Percentiles rank a stretch among this genome's conserved stretches.
phyloP scores from a whole-genome alignment of 2,797 vertebrate species.

The Coluber constrictor region DNA sequence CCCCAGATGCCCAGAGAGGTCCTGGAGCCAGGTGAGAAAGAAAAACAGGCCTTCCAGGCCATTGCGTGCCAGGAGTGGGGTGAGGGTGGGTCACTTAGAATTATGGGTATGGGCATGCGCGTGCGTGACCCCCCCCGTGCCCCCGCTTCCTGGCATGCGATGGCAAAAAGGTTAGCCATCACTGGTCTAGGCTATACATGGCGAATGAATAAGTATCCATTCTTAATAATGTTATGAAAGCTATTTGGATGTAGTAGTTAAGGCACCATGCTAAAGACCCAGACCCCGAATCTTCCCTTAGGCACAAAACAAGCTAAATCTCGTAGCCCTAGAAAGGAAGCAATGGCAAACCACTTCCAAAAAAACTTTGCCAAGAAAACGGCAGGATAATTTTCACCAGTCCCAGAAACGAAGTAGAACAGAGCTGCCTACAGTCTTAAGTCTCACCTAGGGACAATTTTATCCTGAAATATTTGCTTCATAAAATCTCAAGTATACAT shows the following conservation, averaged over 20 bases:
- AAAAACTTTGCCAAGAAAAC: not conserved
- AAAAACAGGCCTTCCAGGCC: too few relatives aligned
- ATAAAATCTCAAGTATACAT: fast-evolving
- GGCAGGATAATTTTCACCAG: conserved; percentile 19
- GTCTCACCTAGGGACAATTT: not conserved
- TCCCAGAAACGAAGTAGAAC: not conserved
- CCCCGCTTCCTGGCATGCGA: too few relatives aligned
- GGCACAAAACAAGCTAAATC: not conserved
- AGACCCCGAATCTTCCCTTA: not conserved
- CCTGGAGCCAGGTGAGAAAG: too few relatives aligned
- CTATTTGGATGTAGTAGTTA: not conserved
- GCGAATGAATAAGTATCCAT: not conserved
- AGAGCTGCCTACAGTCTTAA: not conserved
- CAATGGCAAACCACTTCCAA: not conserved
- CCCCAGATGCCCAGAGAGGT: too few relatives aligned
- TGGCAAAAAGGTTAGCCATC: too few relatives aligned
- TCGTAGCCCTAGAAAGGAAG: not conserved
- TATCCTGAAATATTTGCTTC: conserved; percentile 4
- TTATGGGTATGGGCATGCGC: too few relatives aligned
- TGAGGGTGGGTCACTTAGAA: too few relatives aligned
- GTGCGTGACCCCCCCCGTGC: too few relatives aligned
- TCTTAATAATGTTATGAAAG: not conserved
- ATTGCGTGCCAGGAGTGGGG: too few relatives aligned
- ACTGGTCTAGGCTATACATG: not conserved
- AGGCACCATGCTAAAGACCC: not conserved